These are phyloP conservation scores for Gavialis gangeticus DNA, from an alignment of 2,113 vertebrate genomes.

Conservation along the genomic window DNA sequence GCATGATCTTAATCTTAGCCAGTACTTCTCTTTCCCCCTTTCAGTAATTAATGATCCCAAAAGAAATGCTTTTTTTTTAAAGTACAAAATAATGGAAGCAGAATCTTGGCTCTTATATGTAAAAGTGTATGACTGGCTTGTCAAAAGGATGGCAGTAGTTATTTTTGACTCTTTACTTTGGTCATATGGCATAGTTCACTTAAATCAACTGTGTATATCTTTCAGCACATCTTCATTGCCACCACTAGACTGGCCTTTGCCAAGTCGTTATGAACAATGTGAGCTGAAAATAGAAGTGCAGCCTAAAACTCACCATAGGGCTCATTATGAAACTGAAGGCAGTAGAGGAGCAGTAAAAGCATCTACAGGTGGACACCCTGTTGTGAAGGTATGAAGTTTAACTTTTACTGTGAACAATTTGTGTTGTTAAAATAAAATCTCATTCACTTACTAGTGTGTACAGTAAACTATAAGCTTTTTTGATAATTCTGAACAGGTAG, in stretches of 20 bases:
- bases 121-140: neutral
- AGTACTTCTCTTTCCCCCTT: neutral
- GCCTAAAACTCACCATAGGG: conserved; percentile 98
- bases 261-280: conserved; percentile 93
- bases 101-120: neutral
- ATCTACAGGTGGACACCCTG: conserved; percentile 92
- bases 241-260: conserved; percentile 96
- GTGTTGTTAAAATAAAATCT: neutral
- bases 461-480: neutral
- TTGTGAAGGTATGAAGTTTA: conserved; percentile 92
- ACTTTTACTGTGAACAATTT: neutral
- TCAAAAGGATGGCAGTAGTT: neutral
- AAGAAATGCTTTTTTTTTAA: neutral
- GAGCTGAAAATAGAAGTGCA: conserved; percentile 98
- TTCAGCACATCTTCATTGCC: conserved; percentile 96
- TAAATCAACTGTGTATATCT: conserved; percentile 49
- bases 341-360: conserved; percentile 98
- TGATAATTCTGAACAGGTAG: neutral
- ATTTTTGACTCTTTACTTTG: neutral
- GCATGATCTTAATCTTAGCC: neutral
- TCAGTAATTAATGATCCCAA: neutral
- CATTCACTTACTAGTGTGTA: neutral
- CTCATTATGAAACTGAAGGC: conserved; percentile 98
- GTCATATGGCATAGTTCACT: neutral
- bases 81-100: neutral